Base-by-base conservation (phyloP, 2,113 vertebrate genomes). In the Festucalex cinctus region DNA sequence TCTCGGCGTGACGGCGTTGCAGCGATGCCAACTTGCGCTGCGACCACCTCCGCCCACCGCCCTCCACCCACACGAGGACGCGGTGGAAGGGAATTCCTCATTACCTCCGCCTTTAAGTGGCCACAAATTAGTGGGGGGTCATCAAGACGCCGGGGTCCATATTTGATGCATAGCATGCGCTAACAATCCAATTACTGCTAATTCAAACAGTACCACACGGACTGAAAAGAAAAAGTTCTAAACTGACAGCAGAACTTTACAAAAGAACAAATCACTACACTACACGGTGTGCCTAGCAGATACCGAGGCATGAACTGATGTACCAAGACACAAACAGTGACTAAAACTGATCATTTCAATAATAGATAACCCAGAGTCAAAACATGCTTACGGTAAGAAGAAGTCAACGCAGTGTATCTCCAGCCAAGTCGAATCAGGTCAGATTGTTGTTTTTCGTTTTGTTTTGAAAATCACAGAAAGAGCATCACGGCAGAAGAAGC, bases 21-120 rank as follows among this genome's bases (percentile, higher is more conserved):
- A 81, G 73, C 63, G 73, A 85, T 81, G 66, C 76, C 81, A 69
- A 82, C 83, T 80, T 87, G 60, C 76, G 71, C 54, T 46, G 77
- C 77, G 74, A 83, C 69, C 76, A 81, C 77, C 73, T 74, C 75
- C 74, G 16, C 54, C 51, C 13, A 77, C 75, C 72, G 56, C 64
- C 73, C 56, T 53, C 73, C 74, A 82, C 81, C 78, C 71, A 77
- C 67, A 81, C 62, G 74, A 63, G 75, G 76, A 91, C 66, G 70
- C 80, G 69, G 83, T 78, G 73, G 17, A 88, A 91, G 91, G 92
- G 92, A 92, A 92, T 91, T 91, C 91, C 92, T 90, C 67, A 89
- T 91, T 90, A 91, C 87, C 83, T 91, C 86, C 90, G 78, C 85
- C 6, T 57, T 32, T 57, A 85, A 80, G 79, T 81, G 81, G 81